Base-by-base conservation (phyloP, 2,888 invertebrate genomes). In the Eremobia ochroleuca region DNA sequence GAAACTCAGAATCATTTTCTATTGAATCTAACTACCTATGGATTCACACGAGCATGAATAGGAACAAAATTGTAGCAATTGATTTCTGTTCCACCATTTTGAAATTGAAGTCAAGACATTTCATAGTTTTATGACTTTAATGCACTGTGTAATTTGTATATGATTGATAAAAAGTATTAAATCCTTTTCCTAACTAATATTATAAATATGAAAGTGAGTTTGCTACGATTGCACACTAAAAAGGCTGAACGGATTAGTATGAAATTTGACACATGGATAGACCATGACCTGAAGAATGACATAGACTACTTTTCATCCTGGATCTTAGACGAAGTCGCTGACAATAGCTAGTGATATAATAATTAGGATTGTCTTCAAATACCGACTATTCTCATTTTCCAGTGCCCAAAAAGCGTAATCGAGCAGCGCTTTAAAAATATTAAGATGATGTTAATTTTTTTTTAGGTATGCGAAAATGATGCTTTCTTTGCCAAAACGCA, bases 1-100 rank as follows among this genome's bases (percentile, higher is more conserved):
- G 37, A 82, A 77, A 46, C 46, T 70, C 15, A 52, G 31, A 75
- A 59, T 76, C 43, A 85, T 85, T 67, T 81, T 85, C 76, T 82
- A 75, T 82, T 71, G 59, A 85, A 85, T 76, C 28, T 43, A 31
- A 18, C 34, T 59, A 31, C 15, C 34, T 59, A 37, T 68, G 34
- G 61, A 69, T 85, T 73, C 68, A 66, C 69, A 49, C 49, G 40
- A 73, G 59, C 46, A 65, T 73, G 34, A 79, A 40, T 73, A 37
- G 49, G 43, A 76, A 43, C 25, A n/a, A 9, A n/a, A 37, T 71
- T 78, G 43, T 66, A 43, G 37, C n/a, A 55, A 55, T 67, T 61
- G 52, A 68, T 43, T 77, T 77, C 21, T 28, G 37, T 52, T 34
- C 28, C 25, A 34, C 4, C 28, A 43, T 40, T 77, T 83, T 67